Evolutionary conservation across 2,888 invertebrate genomes (phyloP).

Genomic region (Drosophila prolongata): DNA sequence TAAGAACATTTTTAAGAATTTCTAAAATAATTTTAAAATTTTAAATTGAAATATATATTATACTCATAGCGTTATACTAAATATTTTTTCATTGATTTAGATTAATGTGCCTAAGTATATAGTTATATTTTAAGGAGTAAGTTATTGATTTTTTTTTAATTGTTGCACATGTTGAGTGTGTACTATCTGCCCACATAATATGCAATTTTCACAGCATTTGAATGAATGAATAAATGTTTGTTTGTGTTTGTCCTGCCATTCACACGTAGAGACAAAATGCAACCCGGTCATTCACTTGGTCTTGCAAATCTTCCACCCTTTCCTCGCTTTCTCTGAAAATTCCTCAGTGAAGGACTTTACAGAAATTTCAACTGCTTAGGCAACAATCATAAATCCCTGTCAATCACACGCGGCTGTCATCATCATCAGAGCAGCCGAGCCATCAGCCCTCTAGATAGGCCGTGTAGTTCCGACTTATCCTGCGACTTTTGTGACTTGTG

Average conservation of each 20-base stretch:
- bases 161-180: not conserved
- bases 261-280: constrained; percentile 19
- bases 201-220: constrained; percentile 78
- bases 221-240: constrained; percentile 34
- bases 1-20: not conserved
- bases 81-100: too few relatives aligned
- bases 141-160: not conserved
- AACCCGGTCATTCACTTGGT: constrained; percentile 67
- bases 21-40: too few relatives aligned
- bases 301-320: not conserved
- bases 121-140: too few relatives aligned
- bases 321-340: not conserved
- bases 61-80: too few relatives aligned
- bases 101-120: too few relatives aligned
- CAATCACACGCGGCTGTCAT: constrained; percentile 80
- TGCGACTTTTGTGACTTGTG: constrained; percentile 51
- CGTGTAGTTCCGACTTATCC: constrained; percentile 61
- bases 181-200: constrained; percentile 44
- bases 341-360: constrained; percentile 28
- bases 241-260: constrained; percentile 30
- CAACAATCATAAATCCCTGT: constrained; percentile 81
- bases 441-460: constrained; percentile 31
- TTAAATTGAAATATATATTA: too few relatives aligned
- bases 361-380: constrained; percentile 70
- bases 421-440: constrained; percentile 53